Evolutionary conservation across 2,113 vertebrate species (phyloP).

Genomic region (Tringa solitaria): DNA sequence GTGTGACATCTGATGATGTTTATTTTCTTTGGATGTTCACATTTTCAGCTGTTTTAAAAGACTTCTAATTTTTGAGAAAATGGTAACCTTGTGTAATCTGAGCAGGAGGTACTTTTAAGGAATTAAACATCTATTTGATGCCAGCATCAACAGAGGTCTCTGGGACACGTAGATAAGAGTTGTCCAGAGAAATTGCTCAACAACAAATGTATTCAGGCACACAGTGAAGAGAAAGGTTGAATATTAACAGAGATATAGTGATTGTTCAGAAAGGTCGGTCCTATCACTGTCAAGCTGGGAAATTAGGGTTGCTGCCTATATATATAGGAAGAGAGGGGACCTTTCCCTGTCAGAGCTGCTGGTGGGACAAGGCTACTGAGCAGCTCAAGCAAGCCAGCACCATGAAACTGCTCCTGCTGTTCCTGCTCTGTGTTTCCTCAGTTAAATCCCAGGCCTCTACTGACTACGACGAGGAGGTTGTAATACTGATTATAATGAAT

Average conservation of each 20-base stretch:
- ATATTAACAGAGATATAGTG: conserved; percentile 68
- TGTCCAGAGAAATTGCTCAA: conserved; percentile 77
- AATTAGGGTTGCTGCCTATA: neutral
- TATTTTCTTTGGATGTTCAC: neutral
- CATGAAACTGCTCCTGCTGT: conserved; percentile 72
- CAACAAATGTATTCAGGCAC: conserved; percentile 35
- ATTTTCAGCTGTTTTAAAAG: neutral
- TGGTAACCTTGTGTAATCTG: conserved; percentile 35
- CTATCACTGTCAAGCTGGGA: neutral
- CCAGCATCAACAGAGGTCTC: conserved; percentile 1
- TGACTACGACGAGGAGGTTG: conserved; percentile 64
- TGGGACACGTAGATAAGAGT: conserved; percentile 58
- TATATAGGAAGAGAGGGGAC: conserved; percentile 36
- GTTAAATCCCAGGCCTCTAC: neutral
- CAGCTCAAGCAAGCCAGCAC: conserved; percentile 6
- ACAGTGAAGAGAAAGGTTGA: conserved; percentile 54
- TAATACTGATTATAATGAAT: neutral
- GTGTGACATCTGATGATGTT: neutral
- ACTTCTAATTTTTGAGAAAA: conserved; percentile 31
- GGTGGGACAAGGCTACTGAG: conserved; percentile 25
- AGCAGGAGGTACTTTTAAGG: neutral
- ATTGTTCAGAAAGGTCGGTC: conserved; percentile 4
- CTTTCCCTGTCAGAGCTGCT: neutral
- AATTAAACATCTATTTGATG: conserved; percentile 7
- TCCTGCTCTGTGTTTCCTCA: conserved; percentile 66